Base-by-base conservation (phyloP, 2,888 invertebrate species). In the Heliconius hortense region DNA sequence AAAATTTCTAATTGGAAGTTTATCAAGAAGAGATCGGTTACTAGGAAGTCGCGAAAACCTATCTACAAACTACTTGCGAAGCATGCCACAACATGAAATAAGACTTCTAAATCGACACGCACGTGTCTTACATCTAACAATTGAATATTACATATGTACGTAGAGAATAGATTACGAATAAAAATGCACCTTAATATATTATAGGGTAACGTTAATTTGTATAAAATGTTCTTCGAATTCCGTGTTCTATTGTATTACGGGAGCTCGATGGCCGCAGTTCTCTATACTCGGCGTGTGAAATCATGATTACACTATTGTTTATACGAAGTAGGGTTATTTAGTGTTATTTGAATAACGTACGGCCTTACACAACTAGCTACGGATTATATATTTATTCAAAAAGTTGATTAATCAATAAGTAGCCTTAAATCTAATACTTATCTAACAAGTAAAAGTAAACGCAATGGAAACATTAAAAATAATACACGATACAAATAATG, bases 31-130 rank as follows among this genome's bases (percentile, higher is more conserved):
- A 90, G 88, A 86, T 90, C 86, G 84, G 88, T 91, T 90, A 87
- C 89, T 91, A 91, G 93, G 93, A 93, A 93, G 93, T 91, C 88
- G 90, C 90, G 88, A 87, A 86, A 89, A 90, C 92, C 93, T 92
- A 92, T 89, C 93, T 93, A 93, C 88, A 86, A 89, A 88, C 92
- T 92, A 92, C 89, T 80, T 83, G 90, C 90, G 84, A 91, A 92
- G 91, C 93, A 89, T 87, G 89, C 89, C 75, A 92, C 91, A 91
- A 93, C 92, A 92, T 86, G 91, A 80, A 88, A 84, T 89, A 88
- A 91, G 88, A 93, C 90, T 89, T 85, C 92, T 92, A 93, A 85
- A 88, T 85, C 81, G 90, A 90, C 91, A 90, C 90, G 79, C 82
- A 48, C 81, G 88, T 89, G 90, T 85, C 92, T 90, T 91, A 92